These are phyloP conservation scores for Geococcyx californianus DNA, from an alignment of 2,113 vertebrate species.

Conservation along the genomic window DNA sequence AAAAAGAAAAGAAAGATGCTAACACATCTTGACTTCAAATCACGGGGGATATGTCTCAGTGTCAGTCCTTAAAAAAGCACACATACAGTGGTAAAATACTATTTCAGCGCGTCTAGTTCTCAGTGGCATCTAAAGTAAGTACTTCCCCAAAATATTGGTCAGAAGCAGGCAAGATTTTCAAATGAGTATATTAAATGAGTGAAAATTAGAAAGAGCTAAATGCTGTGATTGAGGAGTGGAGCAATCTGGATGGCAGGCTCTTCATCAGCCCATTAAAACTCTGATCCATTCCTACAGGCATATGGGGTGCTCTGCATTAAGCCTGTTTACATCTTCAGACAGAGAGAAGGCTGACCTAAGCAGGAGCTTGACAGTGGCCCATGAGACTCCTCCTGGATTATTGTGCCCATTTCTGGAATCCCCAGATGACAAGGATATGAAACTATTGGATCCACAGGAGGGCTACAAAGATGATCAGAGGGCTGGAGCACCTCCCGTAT, in stretches of 20 bases:
- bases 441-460: too few species aligned
- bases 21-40: background rate
- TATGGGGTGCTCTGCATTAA: fast-evolving
- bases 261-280: fast-evolving
- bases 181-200: background rate
- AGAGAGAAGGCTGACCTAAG: fast-evolving
- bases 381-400: too few species aligned
- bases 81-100: fast-evolving
- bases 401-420: too few species aligned
- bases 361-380: fast-evolving
- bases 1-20: background rate
- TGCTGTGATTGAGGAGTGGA: fast-evolving
- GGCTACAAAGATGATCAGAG: too few species aligned
- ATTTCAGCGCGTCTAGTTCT: background rate
- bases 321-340: fast-evolving
- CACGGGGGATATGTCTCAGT: fast-evolving
- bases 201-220: background rate
- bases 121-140: background rate
- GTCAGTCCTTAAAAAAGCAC: background rate
- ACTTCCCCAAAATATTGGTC: background rate
- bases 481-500: too few species aligned
- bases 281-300: fast-evolving
- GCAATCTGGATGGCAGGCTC: fast-evolving
- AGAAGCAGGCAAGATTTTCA: background rate
- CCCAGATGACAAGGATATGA: too few species aligned